Base-by-base conservation (phyloP, 2,113 vertebrate genomes). In the Stegastes partitus region DNA sequence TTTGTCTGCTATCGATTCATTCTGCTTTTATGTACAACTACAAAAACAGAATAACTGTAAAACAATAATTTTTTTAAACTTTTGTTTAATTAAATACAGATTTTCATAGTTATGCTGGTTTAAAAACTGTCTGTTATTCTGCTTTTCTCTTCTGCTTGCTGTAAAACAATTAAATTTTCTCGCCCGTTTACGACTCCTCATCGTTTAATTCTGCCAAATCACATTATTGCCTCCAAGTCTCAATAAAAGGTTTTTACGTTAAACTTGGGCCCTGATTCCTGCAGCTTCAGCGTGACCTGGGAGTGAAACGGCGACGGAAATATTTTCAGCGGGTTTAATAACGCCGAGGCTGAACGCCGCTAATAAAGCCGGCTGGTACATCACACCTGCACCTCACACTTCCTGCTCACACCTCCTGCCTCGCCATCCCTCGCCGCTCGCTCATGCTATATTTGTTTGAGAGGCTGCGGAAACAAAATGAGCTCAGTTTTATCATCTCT, bases 301-400 rank as follows among this genome's bases (percentile, higher is more conserved):
- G 64, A 11, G 14, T 62, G 14, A 55, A 58, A 53, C 3, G 10
- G 10, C 1, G 19, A 63, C 16, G 11, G 15, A 72, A 67, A 71
- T 58, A 31, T 63, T 63, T 58, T 54, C 39, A 21, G 21, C 69
- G 37, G 64, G 23, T 61, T 76, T 77, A 70, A 81, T 62, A 39
- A 68, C 50, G 56, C 51, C 15, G 45, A 26, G 14, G 45, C 70
- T 64, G 57, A 73, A 84, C 12, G 44, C 70, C 54, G 71, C 53
- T 64, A 68, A 85, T 53, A 62, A 67, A 64, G 44, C 51, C 47
- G 74, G 55, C 66, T 22, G 58, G 63, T 63, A 51, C 49, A 79
- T 89, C 85, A 71, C 90, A 81, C 83, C 37, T 73, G 73, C 61
- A 74, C 22, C 64, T 89, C 85, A 77, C 92, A 80, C 84, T 72